Conservation (phyloP, 1,140 invertebrate species). For the Fopius arisanus region DNA sequence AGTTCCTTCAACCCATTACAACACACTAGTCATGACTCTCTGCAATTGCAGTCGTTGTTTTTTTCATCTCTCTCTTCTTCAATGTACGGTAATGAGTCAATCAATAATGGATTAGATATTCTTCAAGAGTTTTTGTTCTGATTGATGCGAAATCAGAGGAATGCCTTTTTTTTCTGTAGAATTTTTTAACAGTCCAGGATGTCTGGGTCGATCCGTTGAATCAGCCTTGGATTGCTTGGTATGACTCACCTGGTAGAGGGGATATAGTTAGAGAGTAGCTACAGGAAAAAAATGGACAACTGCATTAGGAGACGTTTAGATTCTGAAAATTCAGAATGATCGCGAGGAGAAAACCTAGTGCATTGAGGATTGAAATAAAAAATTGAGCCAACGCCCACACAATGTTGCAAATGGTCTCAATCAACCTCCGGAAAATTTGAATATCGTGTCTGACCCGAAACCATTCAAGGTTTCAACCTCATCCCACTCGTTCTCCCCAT, state of each 20-base stretch:
- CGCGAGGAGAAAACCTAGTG: no score
- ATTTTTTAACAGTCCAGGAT: not conserved
- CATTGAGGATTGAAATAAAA: not conserved
- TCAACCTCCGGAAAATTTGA: conserved; percentile 24
- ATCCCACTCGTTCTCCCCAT: not conserved
- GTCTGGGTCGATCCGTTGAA: conserved; percentile 16
- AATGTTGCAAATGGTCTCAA: conserved; percentile 16
- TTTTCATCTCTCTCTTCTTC: no score
- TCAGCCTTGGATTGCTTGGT: conserved; percentile 22
- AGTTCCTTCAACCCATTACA: conserved; percentile 54
- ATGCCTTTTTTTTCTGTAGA: not conserved
- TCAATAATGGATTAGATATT: no score
- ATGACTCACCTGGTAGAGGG: conserved; percentile 25
- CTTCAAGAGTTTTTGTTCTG: no score
- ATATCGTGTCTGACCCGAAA: conserved; percentile 22
- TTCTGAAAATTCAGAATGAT: no score
- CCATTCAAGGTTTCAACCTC: conserved; percentile 3
- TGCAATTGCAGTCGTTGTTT: no score
- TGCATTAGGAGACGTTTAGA: no score
- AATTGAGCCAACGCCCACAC: conserved; percentile 11
- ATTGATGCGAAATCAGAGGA: no score
- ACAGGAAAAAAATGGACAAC: not conserved
- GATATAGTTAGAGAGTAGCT: not conserved
- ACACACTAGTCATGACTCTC: conserved; percentile 21
- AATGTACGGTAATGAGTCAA: no score